Evolutionary conservation across 2,888 invertebrate species (phyloP).

Genomic region (Lysandra bellargus): DNA sequence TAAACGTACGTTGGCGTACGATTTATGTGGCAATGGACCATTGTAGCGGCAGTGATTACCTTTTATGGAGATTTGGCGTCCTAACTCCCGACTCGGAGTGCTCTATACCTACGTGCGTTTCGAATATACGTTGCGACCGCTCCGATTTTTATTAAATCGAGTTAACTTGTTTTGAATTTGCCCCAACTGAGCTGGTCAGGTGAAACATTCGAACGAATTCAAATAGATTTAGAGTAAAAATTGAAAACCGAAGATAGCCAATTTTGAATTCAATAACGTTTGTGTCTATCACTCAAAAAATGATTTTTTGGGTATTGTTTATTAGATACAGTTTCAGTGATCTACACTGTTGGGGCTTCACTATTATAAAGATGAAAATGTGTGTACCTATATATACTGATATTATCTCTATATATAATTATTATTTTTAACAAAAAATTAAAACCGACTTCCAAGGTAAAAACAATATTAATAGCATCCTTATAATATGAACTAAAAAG

Average conservation of each 20-base stretch:
- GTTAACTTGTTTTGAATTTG: conserved; percentile 5
- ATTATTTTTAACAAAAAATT: no score
- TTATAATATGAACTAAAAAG: no score
- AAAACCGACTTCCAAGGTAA: no score
- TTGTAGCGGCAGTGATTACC: conserved; percentile 74
- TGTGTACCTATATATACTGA: no score
- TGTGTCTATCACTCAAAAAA: conserved; percentile 11
- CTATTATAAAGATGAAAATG: not conserved
- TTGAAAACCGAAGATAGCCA: conserved; percentile 14
- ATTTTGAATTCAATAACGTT: conserved; percentile 6
- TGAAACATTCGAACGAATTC: not conserved
- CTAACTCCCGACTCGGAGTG: conserved; percentile 64
- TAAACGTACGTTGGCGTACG: conserved; percentile 52
- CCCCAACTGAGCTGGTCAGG: not conserved
- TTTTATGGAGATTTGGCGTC: conserved; percentile 74
- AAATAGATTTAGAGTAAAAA: conserved; percentile 14
- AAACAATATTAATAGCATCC: no score
- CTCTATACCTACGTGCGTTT: conserved; percentile 59
- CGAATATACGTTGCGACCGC: not conserved
- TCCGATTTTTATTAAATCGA: conserved; percentile 1
- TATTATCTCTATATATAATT: no score
- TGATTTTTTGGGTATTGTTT: not conserved
- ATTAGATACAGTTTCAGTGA: not conserved
- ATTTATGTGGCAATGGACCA: conserved; percentile 65
- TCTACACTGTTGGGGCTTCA: not conserved